Percentiles rank a stretch among this genome's conserved stretches.
phyloP scores from a whole-genome alignment of 2,113 vertebrate genomes.

The Penelope pileata region DNA sequence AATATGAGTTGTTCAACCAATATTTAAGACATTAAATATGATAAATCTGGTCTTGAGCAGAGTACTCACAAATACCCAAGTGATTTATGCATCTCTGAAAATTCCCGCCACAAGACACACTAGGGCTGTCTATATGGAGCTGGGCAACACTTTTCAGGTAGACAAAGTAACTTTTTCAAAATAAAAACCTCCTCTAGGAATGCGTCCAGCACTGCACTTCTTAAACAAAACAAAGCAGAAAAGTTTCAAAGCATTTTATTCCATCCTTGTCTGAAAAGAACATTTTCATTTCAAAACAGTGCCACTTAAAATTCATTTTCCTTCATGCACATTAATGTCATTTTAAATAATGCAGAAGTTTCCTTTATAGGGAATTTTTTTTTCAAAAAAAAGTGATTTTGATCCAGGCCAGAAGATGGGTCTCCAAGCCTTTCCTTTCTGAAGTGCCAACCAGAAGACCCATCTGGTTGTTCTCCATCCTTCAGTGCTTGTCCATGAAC shows the following conservation, averaged over 20 bases:
- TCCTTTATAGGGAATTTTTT: background rate
- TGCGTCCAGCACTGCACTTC: background rate
- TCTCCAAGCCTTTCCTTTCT: background rate
- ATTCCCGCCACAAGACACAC: background rate
- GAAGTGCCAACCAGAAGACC: background rate
- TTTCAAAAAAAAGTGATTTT: background rate
- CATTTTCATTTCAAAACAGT: conserved; percentile 2
- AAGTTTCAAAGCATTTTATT: conserved; percentile 1
- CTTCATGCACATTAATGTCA: background rate
- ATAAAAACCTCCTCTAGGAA: background rate
- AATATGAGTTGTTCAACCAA: background rate
- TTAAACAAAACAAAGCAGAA: background rate
- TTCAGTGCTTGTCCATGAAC: background rate
- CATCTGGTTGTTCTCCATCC: background rate
- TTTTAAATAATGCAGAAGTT: background rate
- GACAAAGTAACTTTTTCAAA: background rate
- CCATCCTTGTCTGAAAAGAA: background rate
- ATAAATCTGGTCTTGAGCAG: background rate
- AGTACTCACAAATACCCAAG: background rate
- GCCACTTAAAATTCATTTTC: background rate
- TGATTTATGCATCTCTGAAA: conserved; percentile 15
- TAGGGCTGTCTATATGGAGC: background rate
- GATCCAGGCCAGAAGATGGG: background rate
- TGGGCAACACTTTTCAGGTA: background rate
- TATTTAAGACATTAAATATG: conserved; percentile 40